Evolutionary conservation across 2,113 vertebrate genomes (phyloP), one percentile per base, ranked within the genome.

Genomic region (Ammospiza caudacuta): DNA sequence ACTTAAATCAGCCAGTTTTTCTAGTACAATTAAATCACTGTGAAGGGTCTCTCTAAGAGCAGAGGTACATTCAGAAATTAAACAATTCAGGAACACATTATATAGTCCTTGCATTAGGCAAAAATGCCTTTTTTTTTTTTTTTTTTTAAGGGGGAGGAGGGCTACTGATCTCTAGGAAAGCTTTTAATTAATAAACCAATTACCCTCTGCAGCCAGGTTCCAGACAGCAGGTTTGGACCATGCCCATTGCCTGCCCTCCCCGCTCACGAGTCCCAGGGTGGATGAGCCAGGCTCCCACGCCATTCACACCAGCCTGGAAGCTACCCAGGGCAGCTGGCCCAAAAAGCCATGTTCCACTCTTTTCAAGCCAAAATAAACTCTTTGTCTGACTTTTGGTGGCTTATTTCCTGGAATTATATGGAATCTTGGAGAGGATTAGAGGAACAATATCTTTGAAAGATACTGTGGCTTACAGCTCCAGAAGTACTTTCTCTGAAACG

Each of bases 401-500:
- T 89, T 63, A 47, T 93, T 95, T 95, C 87, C 84, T 90, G 85
- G 79, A 95, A 95, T 87, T 95, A 77, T 37, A 46, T 17, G 19
- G 37, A 90, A 43, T 43, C 87, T 85, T 80, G 62, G 84, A 74
- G 41, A 77, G 41, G 37, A 46, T 58, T 74, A 82, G 67, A 73
- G 80, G 63, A 85, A 85, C 31, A 66, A 0, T 43, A 80, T 74
- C 59, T 88, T 35, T 0, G 3, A 90, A 80, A 94, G 82, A 63
- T 90, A 37, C 27, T 14, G 23, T 31, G 55, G 58, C 31, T 94
- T 85, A 87, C 25, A 92, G 62, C 33, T 83, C 51, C 67, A 87
- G 49, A 75, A 87, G 51, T 35, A n/a, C 55, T 70, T 89, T 73
- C 58, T 74, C 63, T 80, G 84, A 87, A 83, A 83, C 5, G 25